These are phyloP conservation scores for Zoanthus gigantus DNA, from an alignment of 92 coral and sea anemone genomes.

Conservation along the genomic window DNA sequence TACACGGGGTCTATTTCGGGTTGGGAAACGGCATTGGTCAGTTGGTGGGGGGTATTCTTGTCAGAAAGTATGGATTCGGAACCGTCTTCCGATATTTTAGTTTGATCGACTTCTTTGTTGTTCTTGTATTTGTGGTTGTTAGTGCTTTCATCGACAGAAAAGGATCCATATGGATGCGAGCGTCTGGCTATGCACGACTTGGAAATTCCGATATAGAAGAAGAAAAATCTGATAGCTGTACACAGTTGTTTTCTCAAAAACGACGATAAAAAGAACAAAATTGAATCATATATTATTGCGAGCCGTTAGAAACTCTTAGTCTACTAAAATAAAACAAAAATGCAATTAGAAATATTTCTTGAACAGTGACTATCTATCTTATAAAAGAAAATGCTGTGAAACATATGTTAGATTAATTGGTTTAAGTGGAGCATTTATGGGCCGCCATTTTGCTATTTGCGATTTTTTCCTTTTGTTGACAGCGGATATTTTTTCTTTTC, in stretches of 20 bases:
- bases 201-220: slow-evolving; percentile 39
- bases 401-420: too few relatives aligned
- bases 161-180: slow-evolving; percentile 81
- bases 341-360: too few relatives aligned
- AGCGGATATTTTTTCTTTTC: too few relatives aligned
- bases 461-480: too few relatives aligned
- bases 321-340: background rate
- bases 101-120: slow-evolving; percentile 67
- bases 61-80: slow-evolving; percentile 69
- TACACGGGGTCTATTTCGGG: slow-evolving; percentile 88
- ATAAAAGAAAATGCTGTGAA: too few relatives aligned
- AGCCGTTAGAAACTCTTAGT: background rate
- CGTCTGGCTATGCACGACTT: slow-evolving; percentile 72
- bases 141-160: slow-evolving; percentile 59
- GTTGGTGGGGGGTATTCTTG: slow-evolving; percentile 81
- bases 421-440: too few relatives aligned
- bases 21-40: slow-evolving; percentile 94
- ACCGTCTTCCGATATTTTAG: slow-evolving; percentile 84
- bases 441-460: too few relatives aligned
- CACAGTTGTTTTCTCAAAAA: slow-evolving; percentile 15
- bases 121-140: slow-evolving; percentile 62
- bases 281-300: background rate
- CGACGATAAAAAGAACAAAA: background rate
- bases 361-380: too few relatives aligned
- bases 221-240: background rate